Conservation (phyloP, 2,113 vertebrate species). For the Catagonus wagneri region DNA sequence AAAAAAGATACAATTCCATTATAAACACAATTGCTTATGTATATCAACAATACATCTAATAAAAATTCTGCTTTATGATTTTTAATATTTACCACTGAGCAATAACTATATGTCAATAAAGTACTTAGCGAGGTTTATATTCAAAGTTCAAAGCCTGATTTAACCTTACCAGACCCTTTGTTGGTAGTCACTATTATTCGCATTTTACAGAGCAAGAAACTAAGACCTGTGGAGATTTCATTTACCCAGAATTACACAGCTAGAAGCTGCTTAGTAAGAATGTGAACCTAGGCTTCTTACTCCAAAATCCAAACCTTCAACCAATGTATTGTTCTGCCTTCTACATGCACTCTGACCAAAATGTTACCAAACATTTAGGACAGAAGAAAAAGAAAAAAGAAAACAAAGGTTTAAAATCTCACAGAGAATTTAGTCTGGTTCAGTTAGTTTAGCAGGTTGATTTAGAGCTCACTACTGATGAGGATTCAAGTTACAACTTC, state of each 20-base stretch:
- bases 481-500: background rate
- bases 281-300: background rate
- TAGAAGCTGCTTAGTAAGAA: background rate
- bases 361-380: constrained; percentile 3
- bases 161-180: background rate
- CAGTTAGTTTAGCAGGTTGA: background rate
- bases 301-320: background rate
- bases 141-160: background rate
- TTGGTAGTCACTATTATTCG: background rate
- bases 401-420: background rate
- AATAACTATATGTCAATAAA: background rate
- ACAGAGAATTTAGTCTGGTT: background rate
- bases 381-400: background rate
- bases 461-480: background rate
- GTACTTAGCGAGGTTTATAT: background rate
- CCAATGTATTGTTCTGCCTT: background rate
- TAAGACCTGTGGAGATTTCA: background rate
- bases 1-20: constrained; percentile 67
- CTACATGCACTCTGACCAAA: background rate
- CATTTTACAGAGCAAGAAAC: constrained; percentile 22
- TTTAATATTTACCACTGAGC: constrained; percentile 20
- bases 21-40: constrained; percentile 52
- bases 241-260: background rate
- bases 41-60: constrained; percentile 8
- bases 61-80: constrained; percentile 46